Base-by-base conservation (phyloP, 2,797 vertebrate species). In the Myoxocephalus aenaeus region DNA sequence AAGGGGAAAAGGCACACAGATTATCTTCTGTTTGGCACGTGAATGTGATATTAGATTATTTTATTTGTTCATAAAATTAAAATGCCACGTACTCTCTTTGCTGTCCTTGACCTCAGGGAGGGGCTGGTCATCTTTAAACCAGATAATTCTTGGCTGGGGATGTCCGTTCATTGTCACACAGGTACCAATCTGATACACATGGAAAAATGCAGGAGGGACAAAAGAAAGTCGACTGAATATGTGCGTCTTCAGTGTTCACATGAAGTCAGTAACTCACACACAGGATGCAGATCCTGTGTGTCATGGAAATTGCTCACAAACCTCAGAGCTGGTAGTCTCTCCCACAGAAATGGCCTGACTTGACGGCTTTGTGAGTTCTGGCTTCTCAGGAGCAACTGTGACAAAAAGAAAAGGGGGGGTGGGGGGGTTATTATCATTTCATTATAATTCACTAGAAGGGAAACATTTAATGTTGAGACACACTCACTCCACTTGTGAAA, bases 131-230 rank as follows among this genome's bases (percentile, higher is more conserved):
- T 97, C 93, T 85, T 96, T 96, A 80, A 95, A 97, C 97, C 97
- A 98, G 77, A 94, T 91, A 67, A 98, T 96, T 65, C 93, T 90
- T 5, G 96, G 95, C 46, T 71, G 82, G 0, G 97, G 97, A 85
- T 95, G 90, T 76, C 94, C 96, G 0, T 98, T 98, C 66, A 44
- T 94, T 2, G 96, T 93, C 50, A 34, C 80, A 83, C 97, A 98
- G 15, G 80, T 91, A 5, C 95, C 96, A 0, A 97, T 95, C 97
- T 98, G 85, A 82, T 67, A 29, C 38, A 42, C 51, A 14, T 0
- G 0, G 7, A 70, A 3, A 42, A 70, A 86, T 17, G 32, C 5
- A 57, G 10, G 3, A 25, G 29, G 17, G 29, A 22, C 5, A 69
- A 57, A 63, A 29, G 2, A 62, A 14, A 73, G 17, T 65, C 1